Conservation (phyloP, 2,888 invertebrate species). For the Coelinius sp. region DNA sequence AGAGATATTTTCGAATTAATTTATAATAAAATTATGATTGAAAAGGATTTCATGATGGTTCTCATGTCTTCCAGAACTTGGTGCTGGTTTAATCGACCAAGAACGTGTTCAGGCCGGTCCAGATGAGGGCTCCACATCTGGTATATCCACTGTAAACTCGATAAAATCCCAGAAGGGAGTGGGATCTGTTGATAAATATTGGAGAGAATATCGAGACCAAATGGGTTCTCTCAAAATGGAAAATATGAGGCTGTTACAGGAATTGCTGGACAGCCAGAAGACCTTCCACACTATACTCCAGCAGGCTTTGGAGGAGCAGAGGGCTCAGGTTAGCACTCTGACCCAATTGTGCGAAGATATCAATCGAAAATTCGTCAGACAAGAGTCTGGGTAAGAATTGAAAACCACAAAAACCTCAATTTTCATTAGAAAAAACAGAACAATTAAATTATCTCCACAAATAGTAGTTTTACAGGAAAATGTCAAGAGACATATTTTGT, state of each 20-base stretch:
- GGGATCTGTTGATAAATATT: conserved; percentile 69
- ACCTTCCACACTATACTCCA: conserved; percentile 81
- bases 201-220: conserved; percentile 71
- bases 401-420: not conserved
- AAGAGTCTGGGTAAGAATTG: conserved; percentile 58
- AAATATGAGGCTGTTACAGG: conserved; percentile 79
- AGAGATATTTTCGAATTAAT: not conserved
- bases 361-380: conserved; percentile 55
- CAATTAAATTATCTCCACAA: no score
- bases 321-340: conserved; percentile 76
- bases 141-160: conserved; percentile 76
- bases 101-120: conserved; percentile 73
- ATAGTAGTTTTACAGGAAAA: no score
- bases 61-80: conserved; percentile 77
- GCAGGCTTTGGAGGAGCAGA: conserved; percentile 80
- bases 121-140: conserved; percentile 75
- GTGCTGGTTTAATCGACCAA: conserved; percentile 86
- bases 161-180: conserved; percentile 75
- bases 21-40: no score
- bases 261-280: conserved; percentile 83
- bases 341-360: conserved; percentile 69
- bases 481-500: no score
- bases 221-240: conserved; percentile 70
- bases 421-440: no score
- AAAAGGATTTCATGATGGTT: no score